These are phyloP conservation scores for Darevskia nairensis DNA, from an alignment of 2,797 vertebrate genomes.

Conservation along the genomic window DNA sequence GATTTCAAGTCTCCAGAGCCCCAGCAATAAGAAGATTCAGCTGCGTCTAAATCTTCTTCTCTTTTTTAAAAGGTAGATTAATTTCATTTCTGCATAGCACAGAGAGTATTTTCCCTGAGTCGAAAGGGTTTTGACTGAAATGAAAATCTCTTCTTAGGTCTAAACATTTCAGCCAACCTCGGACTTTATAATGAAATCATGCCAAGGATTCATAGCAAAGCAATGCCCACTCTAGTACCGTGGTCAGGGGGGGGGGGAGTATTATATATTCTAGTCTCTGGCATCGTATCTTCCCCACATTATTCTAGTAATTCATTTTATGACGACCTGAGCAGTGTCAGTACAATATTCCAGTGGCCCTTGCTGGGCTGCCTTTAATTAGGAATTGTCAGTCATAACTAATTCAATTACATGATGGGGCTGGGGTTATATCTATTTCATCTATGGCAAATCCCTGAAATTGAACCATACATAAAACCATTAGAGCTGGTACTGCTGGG, in stretches of 20 bases:
- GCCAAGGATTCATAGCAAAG: neutral
- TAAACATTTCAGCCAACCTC: neutral
- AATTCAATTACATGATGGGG: constrained; percentile 26
- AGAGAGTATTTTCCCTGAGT: neutral
- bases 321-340: constrained; percentile 22
- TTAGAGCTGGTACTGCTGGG: constrained; percentile 17
- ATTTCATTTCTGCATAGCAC: neutral
- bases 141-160: neutral
- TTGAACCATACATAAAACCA: constrained; percentile 36
- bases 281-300: neutral
- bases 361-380: constrained; percentile 25
- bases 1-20: neutral
- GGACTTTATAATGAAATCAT: neutral
- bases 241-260: no score
- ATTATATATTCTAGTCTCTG: neutral
- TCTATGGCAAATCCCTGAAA: constrained; percentile 25
- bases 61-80: neutral
- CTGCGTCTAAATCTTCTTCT: neutral
- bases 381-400: constrained; percentile 36
- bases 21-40: neutral
- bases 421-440: constrained; percentile 19
- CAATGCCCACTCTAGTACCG: neutral
- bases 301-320: constrained; percentile 30
- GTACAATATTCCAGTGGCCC: constrained; percentile 40
- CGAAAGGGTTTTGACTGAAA: neutral